Percentiles rank a stretch among this genome's conserved stretches.
Evolutionary conservation across 1,140 invertebrate genomes (phyloP).

Genomic region (Cyrtorhinus lividipennis): DNA sequence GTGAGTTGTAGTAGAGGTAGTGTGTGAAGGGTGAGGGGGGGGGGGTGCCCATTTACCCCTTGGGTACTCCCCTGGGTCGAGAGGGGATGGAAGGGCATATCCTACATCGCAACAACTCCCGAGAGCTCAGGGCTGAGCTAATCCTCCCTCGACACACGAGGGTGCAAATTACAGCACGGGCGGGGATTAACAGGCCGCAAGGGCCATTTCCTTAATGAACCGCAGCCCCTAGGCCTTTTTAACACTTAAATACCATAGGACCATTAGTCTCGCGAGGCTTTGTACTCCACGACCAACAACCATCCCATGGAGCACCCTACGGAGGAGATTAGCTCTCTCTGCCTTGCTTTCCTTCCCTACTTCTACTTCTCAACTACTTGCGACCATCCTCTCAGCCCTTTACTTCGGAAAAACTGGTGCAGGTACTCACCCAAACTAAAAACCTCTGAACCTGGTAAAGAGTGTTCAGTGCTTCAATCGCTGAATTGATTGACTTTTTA

Average conservation of each 20-base stretch:
- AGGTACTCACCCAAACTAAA: no score
- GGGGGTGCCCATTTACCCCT: not conserved
- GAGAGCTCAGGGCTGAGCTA: not conserved
- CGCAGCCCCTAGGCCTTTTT: not conserved
- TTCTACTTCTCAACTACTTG: no score
- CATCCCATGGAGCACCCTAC: conserved; percentile 5
- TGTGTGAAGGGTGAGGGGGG: no score
- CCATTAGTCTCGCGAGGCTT: not conserved
- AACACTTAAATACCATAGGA: conserved; percentile 11
- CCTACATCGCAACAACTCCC: not conserved
- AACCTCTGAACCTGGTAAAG: no score
- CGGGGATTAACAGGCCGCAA: conserved; percentile 6
- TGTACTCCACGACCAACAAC: conserved; percentile 1
- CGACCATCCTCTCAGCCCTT: no score
- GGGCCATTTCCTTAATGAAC: conserved; percentile 14
- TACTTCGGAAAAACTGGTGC: no score
- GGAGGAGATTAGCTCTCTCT: conserved; percentile 1
- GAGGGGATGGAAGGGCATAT: no score
- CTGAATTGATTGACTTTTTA: no score
- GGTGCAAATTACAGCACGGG: conserved; percentile 10
- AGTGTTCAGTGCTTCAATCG: no score
- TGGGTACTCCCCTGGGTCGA: not conserved
- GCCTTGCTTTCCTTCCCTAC: not conserved
- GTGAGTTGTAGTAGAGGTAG: no score
- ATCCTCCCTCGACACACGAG: conserved; percentile 2